Base-by-base conservation (phyloP, 2,888 invertebrate species). In the Cryptocephalus moraei region DNA sequence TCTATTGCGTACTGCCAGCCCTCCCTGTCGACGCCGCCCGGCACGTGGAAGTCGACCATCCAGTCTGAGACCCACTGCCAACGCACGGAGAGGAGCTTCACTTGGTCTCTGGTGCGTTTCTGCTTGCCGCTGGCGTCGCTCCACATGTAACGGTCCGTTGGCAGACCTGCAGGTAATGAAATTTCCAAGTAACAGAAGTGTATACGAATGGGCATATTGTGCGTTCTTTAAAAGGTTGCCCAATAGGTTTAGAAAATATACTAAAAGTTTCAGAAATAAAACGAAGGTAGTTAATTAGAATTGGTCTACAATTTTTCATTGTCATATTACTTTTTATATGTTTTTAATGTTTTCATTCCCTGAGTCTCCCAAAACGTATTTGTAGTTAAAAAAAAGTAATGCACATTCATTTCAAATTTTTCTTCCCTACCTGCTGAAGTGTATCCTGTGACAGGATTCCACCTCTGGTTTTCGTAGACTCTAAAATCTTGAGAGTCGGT, bases 1-100 rank as follows among this genome's bases (percentile, higher is more conserved):
- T 93, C 92, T 1, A 89, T 84, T 1, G 93, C 92, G 69, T 93
- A 94, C 65, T 94, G 94, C 94, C 94, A 94, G 2, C 94, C 94
- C 56, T 92, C 90, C 49, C 80, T 78, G 68, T 94, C 93, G 0
- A 89, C 90, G 2, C 92, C 93, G 1, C 91, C 91, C 0, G 89
- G 86, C 8, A 88, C 85, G 63, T 86, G 86, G 65, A 86, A 92
- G 70, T 94, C 94, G n/a, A 92, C 78, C 67, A 85, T 79, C 94
- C 94, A 94, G 65, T 93, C 93, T 0, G 89, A 86, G 51, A 84
- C 76, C 93, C 93, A 94, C 62, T 88, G 86, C 87, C 92, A 93
- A 63, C 89, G 87, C 57, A 82, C 81, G 36, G 88, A 91, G 0
- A 91, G 75, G 22, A 93, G 73, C 68, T 90, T 89, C 0, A 89